Conservation (phyloP, 2,113 vertebrate species). For the Pachypanchax playfairii region DNA sequence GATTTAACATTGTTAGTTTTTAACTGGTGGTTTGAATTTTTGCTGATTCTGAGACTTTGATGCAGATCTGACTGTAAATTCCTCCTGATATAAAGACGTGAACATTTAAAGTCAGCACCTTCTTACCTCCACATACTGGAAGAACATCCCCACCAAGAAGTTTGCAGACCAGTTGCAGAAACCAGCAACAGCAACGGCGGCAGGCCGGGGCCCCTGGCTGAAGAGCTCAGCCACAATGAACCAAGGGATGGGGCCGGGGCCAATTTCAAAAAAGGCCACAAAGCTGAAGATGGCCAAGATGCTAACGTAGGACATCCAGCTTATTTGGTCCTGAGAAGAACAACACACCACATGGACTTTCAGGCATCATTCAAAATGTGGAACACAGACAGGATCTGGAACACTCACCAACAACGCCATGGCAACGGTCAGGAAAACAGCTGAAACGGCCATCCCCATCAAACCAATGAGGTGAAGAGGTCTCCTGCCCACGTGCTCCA, state of each 20-base stretch:
- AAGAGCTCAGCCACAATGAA: conserved; percentile 93
- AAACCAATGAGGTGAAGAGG: conserved; percentile 90
- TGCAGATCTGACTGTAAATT: too few relatives aligned
- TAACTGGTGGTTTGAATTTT: too few relatives aligned
- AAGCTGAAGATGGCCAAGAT: conserved; percentile 91
- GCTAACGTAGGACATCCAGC: conserved; percentile 92
- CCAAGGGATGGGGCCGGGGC: conserved; percentile 94
- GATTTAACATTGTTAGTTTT: too few relatives aligned
- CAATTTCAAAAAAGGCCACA: conserved; percentile 93
- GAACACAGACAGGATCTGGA: neutral
- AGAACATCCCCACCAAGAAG: conserved; percentile 92
- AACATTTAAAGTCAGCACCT: neutral
- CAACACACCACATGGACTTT: neutral
- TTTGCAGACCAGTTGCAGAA: conserved; percentile 94
- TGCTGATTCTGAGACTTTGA: too few relatives aligned
- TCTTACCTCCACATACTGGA: conserved; percentile 89
- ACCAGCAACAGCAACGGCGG: conserved; percentile 88
- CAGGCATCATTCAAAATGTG: neutral
- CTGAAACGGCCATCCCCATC: conserved; percentile 89
- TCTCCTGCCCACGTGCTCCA: conserved; percentile 89
- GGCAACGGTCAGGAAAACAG: conserved; percentile 89
- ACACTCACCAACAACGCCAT: conserved; percentile 87
- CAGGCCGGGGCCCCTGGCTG: conserved; percentile 91
- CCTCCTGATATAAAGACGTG: neutral
- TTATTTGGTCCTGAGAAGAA: conserved; percentile 79